A percentile compares a stretch with the other conserved stretches of the same genome.
Conservation (phyloP, 1,140 invertebrate genomes). For the Caenorhabditis latens region DNA sequence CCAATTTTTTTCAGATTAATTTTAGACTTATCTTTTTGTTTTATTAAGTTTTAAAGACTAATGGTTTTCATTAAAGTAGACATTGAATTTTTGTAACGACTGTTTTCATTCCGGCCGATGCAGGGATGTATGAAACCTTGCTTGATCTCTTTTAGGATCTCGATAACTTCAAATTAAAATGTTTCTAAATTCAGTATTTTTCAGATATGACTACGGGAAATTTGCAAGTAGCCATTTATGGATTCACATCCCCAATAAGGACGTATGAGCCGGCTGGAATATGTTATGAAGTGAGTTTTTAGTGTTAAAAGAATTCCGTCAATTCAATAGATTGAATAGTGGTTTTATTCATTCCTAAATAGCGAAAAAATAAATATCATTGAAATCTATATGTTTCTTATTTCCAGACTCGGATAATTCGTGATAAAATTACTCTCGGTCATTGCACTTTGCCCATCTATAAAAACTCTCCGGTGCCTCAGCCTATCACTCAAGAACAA, state of each 20-base stretch:
- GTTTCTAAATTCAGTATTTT: background rate
- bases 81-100: too few relatives aligned
- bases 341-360: too few relatives aligned
- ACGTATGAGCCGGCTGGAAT: slow-evolving; percentile 62
- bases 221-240: slow-evolving; percentile 66
- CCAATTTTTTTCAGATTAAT: background rate
- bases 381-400: background rate
- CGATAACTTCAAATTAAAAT: background rate
- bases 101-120: too few relatives aligned
- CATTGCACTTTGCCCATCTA: slow-evolving; percentile 52
- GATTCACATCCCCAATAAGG: slow-evolving; percentile 50
- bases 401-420: slow-evolving; percentile 40
- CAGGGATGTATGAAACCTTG: too few relatives aligned
- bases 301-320: too few relatives aligned
- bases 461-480: slow-evolving; percentile 11
- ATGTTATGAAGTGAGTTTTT: slow-evolving; percentile 60
- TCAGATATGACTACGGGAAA: slow-evolving; percentile 44
- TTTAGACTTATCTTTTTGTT: background rate
- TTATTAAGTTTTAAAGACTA: too few relatives aligned
- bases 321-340: too few relatives aligned
- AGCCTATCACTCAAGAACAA: background rate
- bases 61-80: too few relatives aligned
- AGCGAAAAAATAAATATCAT: too few relatives aligned
- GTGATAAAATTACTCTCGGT: slow-evolving; percentile 50
- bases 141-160: background rate